Evolutionary conservation across 2,113 vertebrate species (phyloP).

Genomic region (Calyptomena viridis): DNA sequence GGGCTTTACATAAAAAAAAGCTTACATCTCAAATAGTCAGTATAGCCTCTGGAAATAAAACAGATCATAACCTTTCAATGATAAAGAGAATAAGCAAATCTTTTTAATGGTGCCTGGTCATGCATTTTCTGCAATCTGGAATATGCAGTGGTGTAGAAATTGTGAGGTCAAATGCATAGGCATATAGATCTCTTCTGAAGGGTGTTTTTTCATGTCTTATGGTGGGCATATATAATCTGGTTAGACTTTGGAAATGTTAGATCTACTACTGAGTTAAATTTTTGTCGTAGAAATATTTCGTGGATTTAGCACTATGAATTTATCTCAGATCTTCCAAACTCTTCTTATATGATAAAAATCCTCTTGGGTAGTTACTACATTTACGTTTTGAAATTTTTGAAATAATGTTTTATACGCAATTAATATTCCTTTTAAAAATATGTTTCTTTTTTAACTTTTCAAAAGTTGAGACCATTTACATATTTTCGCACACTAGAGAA

Average conservation of each 20-base stretch:
- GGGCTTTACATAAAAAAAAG: neutral
- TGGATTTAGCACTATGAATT: neutral
- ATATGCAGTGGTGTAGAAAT: neutral
- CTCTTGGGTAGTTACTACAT: neutral
- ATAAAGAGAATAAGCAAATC: neutral
- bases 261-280: neutral
- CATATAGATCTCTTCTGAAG: neutral
- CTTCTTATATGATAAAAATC: neutral
- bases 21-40: neutral
- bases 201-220: neutral
- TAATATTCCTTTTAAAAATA: neutral
- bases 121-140: neutral
- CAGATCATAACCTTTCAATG: neutral
- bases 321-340: neutral
- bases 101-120: neutral
- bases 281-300: neutral
- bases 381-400: neutral
- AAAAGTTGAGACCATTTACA: neutral
- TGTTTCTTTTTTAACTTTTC: neutral
- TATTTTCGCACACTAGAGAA: neutral
- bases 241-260: neutral
- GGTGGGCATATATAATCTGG: neutral
- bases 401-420: neutral
- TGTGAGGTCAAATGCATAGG: neutral
- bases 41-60: neutral